phyloP scores from a whole-genome alignment of 2,888 invertebrate genomes.

The Drosophila conformis region DNA sequence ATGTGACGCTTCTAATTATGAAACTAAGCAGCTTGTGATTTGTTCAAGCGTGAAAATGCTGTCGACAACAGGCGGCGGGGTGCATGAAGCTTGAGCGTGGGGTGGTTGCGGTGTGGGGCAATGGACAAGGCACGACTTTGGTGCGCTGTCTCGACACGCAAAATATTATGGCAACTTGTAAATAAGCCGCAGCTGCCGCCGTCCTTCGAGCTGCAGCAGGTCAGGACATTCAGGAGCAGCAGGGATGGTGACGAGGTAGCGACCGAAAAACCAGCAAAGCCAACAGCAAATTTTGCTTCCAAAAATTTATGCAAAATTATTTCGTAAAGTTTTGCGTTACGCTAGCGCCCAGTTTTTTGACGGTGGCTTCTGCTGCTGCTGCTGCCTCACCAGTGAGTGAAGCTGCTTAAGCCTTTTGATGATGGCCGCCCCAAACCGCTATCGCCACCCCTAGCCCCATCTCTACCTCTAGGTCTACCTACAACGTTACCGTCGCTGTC shows the following conservation, averaged over 20 bases:
- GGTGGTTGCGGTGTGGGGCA: not conserved
- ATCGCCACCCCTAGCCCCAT: not conserved
- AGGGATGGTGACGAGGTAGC: conserved; percentile 21
- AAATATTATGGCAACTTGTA: conserved; percentile 81
- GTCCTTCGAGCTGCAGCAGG: conserved; percentile 35
- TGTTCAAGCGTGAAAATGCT: conserved; percentile 81
- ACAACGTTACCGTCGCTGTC: not conserved
- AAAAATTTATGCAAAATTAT: conserved; percentile 83
- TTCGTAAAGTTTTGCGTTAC: conserved; percentile 74
- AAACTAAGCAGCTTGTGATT: conserved; percentile 81
- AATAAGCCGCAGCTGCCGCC: conserved; percentile 77
- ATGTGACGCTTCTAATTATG: conserved; percentile 80
- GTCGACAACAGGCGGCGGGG: conserved; percentile 67
- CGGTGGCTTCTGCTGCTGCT: conserved; percentile 19
- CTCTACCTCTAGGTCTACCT: not conserved
- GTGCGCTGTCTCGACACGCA: conserved; percentile 64
- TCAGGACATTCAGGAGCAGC: conserved; percentile 42
- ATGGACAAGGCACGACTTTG: conserved; percentile 46
- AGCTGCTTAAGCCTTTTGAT: conserved; percentile 79
- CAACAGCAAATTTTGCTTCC: conserved; percentile 75
- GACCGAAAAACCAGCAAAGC: conserved; percentile 58
- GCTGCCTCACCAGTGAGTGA: conserved; percentile 41
- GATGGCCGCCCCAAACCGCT: conserved; percentile 51
- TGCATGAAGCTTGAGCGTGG: not conserved
- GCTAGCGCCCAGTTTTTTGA: conserved; percentile 65